Conservation (phyloP, 2,113 vertebrate species). For the Cyrtonyx montezumae region DNA sequence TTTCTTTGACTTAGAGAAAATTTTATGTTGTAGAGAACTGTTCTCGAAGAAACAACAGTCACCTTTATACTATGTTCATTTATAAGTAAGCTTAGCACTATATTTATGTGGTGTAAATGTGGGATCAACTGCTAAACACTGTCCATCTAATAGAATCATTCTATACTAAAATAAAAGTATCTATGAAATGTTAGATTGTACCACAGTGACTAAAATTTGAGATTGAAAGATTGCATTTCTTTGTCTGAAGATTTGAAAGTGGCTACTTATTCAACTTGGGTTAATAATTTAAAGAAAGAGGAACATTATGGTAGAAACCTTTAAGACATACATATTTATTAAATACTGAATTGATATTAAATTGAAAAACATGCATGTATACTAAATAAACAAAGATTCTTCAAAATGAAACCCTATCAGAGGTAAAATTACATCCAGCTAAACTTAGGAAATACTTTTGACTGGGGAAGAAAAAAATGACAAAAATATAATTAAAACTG, state of each 20-base stretch:
- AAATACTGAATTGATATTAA: fast-evolving
- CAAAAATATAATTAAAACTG: background rate
- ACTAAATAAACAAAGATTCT: background rate
- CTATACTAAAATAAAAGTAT: background rate
- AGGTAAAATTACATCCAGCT: background rate
- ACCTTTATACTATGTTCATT: background rate
- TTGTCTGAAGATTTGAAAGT: background rate
- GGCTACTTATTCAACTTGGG: background rate
- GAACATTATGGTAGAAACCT: background rate
- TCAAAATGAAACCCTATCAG: background rate
- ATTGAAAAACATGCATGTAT: background rate
- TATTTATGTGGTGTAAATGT: background rate
- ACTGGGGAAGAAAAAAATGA: background rate
- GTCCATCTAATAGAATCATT: background rate
- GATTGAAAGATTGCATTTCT: background rate
- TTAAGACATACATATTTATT: background rate
- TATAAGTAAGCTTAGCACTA: background rate
- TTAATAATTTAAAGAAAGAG: background rate
- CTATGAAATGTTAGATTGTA: background rate
- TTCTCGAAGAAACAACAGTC: background rate
- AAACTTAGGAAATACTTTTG: background rate
- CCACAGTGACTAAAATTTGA: background rate
- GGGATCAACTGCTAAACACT: background rate
- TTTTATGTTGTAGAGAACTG: background rate
- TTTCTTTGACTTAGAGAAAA: background rate